These are phyloP conservation scores for Engraulis encrasicolus DNA, from an alignment of 2,113 vertebrate genomes.

Conservation along the genomic window DNA sequence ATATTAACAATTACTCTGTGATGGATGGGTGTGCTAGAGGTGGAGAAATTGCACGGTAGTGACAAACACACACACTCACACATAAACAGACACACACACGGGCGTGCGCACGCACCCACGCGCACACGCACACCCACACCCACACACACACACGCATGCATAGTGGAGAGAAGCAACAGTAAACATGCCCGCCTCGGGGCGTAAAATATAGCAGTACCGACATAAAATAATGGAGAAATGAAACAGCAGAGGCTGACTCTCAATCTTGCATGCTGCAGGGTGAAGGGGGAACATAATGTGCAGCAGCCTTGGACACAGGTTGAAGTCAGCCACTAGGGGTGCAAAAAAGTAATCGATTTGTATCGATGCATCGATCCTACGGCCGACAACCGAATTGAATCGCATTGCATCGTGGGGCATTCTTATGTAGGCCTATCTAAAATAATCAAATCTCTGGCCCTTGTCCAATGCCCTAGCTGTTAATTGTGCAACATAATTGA, in stretches of 20 bases:
- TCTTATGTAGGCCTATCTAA: too few relatives aligned
- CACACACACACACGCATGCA: too few relatives aligned
- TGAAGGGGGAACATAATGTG: neutral
- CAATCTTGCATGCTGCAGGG: neutral
- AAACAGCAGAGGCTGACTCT: neutral
- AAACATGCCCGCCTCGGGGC: neutral
- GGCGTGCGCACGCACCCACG: too few relatives aligned
- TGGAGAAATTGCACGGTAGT: slow-evolving; percentile 7
- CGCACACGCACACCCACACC: too few relatives aligned
- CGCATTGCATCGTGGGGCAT: too few relatives aligned
- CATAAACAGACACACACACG: too few relatives aligned
- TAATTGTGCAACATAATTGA: too few relatives aligned
- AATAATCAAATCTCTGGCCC: too few relatives aligned
- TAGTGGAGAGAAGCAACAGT: neutral
- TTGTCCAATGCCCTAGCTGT: too few relatives aligned
- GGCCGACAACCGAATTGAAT: too few relatives aligned
- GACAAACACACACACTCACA: neutral
- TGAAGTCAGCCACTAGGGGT: neutral
- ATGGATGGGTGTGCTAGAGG: slow-evolving; percentile 25
- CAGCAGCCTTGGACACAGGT: neutral
- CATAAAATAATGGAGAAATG: neutral
- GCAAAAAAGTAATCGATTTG: too few relatives aligned
- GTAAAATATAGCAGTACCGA: neutral
- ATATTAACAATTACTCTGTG: slow-evolving; percentile 38
- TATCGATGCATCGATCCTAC: too few relatives aligned